Base-by-base conservation (phyloP, 2,113 vertebrate genomes). In the Diadophis punctatus region DNA sequence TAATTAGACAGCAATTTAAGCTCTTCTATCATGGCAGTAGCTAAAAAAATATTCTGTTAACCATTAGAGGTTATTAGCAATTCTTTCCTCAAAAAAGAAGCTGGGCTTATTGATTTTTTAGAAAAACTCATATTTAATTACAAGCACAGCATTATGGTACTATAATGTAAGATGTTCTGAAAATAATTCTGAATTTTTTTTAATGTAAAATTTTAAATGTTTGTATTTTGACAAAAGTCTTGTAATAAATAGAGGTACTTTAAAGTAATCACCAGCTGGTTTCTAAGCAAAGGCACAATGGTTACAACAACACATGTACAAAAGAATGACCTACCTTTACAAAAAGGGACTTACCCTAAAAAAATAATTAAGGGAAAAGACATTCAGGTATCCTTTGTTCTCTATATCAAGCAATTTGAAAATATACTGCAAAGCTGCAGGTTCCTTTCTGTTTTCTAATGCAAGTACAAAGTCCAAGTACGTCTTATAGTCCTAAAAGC, bases 391-490 rank as follows among this genome's bases (percentile, higher is more conserved):
- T 94, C 99, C 99, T 96, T 97, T 98, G 97, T 99, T 99, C 97
- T 99, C 99, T 97, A 99, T 99, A 97, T 99, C 99, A 96, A 99
- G 97, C 95, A 99, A 98, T 97, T 99, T 99, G 96, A 99, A 99
- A 95, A 99, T 99, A 95, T 99, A 99, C 60, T 99, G 99, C 90
- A 99, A 96, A 16, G 99, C 99, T 80, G 99, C 99, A 34, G 99
- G 99, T 94, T 99, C 99, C 96, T 99, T 99, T 96, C 99, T 97
- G 97, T 99, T 99, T 97, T 99, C 99, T 97, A 99, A 97, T 56
- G 99, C 99, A 96, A 99, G 97, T 60, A 99, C 99, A 97, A 99
- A 99, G 96, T 99, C 99, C 93, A 99, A 96, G 96, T 99, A 99
- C 46, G 99, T 99, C 95, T 99, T 99, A 96, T 99, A 99, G 97